These are phyloP conservation scores for Andinoacara biseriatus DNA, from an alignment of 2,113 vertebrate species.

Conservation along the genomic window DNA sequence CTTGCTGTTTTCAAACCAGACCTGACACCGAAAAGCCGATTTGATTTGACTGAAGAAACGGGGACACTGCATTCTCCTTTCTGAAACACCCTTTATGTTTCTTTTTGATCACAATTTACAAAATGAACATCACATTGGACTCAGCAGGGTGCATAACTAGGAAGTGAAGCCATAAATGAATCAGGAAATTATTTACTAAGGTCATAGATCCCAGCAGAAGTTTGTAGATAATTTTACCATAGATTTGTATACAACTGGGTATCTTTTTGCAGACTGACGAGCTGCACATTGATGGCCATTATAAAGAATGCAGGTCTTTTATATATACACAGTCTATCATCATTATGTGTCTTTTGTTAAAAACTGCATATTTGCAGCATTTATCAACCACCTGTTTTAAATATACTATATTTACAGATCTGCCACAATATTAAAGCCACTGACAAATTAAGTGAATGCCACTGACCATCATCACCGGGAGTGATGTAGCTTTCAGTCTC, in stretches of 20 bases:
- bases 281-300: background rate
- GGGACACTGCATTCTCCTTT: background rate
- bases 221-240: background rate
- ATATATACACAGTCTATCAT: background rate
- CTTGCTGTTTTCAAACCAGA: background rate
- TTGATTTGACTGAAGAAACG: background rate
- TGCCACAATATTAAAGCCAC: background rate
- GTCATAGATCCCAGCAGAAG: background rate
- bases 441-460: background rate
- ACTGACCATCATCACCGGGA: background rate
- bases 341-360: background rate
- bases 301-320: background rate
- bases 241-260: background rate
- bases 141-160: background rate
- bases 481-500: rapidly evolving
- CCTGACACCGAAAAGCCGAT: background rate
- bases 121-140: background rate
- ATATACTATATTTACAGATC: background rate
- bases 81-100: background rate
- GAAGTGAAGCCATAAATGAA: background rate
- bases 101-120: background rate
- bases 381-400: background rate
- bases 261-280: background rate
- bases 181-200: rapidly evolving
- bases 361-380: background rate